Evolutionary conservation across 2,113 vertebrate genomes (phyloP).

Genomic region (Centropus unirufus): DNA sequence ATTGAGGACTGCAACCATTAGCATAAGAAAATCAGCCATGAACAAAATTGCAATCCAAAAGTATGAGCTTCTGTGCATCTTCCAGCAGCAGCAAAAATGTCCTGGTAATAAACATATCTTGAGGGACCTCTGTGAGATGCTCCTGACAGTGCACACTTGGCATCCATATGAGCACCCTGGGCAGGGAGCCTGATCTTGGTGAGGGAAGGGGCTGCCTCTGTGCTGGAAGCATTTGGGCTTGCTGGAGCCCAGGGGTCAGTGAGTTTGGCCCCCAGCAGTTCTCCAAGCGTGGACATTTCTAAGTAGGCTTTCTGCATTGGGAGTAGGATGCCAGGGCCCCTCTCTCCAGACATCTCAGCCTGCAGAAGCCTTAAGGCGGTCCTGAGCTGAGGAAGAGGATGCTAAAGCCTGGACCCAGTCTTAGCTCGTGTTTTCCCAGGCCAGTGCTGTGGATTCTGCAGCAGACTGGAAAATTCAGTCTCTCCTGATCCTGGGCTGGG

Average conservation of each 20-base stretch:
- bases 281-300: neutral
- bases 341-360: neutral
- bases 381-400: neutral
- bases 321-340: neutral
- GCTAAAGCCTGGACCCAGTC: neutral
- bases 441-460: neutral
- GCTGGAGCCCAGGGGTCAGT: neutral
- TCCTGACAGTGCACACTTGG: neutral
- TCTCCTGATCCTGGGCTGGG: neutral
- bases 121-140: neutral
- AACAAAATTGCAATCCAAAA: neutral
- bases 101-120: neutral
- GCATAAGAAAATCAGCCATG: constrained; percentile 36
- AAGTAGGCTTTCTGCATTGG: neutral
- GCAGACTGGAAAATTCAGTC: neutral
- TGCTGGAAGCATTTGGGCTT: neutral
- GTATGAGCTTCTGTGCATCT: neutral
- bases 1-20: constrained; percentile 4
- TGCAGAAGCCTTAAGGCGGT: neutral
- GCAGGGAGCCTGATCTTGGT: fast-evolving
- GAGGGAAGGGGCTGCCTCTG: neutral
- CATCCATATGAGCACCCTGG: fast-evolving
- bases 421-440: neutral
- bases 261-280: neutral
- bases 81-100: neutral